phyloP scores from a whole-genome alignment of 2,888 invertebrate species.

The Nomada hirtipes region DNA sequence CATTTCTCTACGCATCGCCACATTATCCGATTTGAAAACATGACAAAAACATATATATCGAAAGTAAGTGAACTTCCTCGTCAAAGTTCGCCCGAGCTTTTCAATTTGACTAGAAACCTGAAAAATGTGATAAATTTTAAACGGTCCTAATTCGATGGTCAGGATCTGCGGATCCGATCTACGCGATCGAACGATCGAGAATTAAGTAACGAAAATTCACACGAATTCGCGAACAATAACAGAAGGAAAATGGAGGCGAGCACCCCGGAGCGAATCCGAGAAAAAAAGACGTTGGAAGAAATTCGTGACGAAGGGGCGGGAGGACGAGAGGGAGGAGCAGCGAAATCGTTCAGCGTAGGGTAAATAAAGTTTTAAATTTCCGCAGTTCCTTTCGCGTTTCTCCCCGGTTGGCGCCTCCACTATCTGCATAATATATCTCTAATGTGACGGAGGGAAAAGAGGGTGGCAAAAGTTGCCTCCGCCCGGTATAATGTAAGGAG shows the following conservation, averaged over 20 bases:
- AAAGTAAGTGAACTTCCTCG: too few species aligned
- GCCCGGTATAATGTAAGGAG: constrained; percentile 72
- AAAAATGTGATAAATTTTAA: neutral
- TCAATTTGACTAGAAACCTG: too few species aligned
- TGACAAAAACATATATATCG: too few species aligned
- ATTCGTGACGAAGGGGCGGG: constrained; percentile 2
- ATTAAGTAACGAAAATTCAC: too few species aligned
- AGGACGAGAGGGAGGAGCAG: constrained; percentile 1
- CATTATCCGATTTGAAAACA: too few species aligned
- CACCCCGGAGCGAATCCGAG: neutral
- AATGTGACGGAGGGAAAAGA: constrained; percentile 77
- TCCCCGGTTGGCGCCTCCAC: constrained; percentile 71
- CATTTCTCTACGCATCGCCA: too few species aligned
- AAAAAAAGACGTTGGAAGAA: constrained; percentile 12
- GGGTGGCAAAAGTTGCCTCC: constrained; percentile 77
- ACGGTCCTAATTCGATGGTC: neutral
- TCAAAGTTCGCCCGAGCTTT: too few species aligned
- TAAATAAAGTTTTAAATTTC: constrained; percentile 83
- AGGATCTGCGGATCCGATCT: too few species aligned
- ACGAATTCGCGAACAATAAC: too few species aligned
- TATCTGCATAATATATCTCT: constrained; percentile 81
- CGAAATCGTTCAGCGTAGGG: constrained; percentile 75
- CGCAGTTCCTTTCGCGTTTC: constrained; percentile 70
- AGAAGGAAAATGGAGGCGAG: too few species aligned
- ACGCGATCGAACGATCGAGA: too few species aligned